Evolutionary conservation across 2,113 vertebrate genomes (phyloP).

Genomic region (Balaeniceps rex): DNA sequence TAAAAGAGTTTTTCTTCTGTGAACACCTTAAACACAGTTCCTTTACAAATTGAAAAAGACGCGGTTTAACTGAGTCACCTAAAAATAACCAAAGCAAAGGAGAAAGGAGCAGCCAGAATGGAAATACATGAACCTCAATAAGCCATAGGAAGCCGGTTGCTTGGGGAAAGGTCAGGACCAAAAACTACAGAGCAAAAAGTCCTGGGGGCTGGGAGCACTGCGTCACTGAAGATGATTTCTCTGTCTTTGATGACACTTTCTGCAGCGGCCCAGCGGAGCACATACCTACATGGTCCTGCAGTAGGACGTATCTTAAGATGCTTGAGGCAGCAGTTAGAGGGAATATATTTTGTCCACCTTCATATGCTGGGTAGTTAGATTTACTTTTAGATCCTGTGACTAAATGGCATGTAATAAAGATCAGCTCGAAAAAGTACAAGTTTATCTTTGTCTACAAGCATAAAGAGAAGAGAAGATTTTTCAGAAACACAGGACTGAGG

Average conservation of each 20-base stretch:
- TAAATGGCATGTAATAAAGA: neutral
- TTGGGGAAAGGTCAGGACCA: neutral
- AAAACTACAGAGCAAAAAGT: neutral
- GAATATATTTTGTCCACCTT: neutral
- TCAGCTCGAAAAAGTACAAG: neutral
- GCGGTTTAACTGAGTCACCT: neutral
- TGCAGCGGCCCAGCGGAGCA: neutral
- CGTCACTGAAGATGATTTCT: neutral
- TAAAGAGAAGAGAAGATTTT: neutral
- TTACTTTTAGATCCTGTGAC: neutral
- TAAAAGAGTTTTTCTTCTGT: neutral
- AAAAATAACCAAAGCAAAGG: constrained; percentile 7
- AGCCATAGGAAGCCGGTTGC: neutral
- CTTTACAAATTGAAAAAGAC: neutral
- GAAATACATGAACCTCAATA: neutral
- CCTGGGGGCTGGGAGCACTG: neutral
- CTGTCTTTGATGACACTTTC: neutral
- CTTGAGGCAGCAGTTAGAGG: neutral
- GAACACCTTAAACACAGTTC: neutral
- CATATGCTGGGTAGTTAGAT: neutral
- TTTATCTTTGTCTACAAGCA: neutral
- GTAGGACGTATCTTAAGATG: neutral
- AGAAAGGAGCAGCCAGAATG: neutral
- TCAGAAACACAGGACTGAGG: neutral
- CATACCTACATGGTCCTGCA: neutral